Conservation (phyloP, 2,113 vertebrate species). For the Petroica traversi region DNA sequence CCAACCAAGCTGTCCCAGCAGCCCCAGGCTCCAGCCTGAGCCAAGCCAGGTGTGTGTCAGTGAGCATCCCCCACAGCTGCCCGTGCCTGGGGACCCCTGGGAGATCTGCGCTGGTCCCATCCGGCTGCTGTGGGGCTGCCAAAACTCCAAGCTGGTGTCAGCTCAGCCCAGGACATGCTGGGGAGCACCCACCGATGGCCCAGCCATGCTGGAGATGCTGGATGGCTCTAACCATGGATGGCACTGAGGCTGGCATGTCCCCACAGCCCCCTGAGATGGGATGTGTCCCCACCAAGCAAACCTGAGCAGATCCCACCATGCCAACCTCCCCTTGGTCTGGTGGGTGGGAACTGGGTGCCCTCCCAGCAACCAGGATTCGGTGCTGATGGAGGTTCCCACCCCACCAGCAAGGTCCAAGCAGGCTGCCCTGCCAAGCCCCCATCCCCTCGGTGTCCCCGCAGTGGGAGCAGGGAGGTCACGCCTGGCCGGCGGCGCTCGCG, state of each 20-base stretch:
- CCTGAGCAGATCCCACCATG: not conserved
- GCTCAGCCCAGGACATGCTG: not conserved
- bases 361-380: not conserved
- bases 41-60: not conserved
- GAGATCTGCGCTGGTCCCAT: rapidly evolving
- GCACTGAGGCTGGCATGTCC: not conserved
- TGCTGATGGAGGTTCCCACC: rapidly evolving
- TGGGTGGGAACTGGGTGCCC: too few species aligned
- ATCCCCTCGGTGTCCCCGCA: rapidly evolving
- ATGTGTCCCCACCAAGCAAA: not conserved
- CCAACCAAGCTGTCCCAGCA: not conserved
- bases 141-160: not conserved
- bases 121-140: rapidly evolving
- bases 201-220: not conserved
- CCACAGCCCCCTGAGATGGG: not conserved
- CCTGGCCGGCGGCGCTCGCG: not conserved
- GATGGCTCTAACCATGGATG: not conserved
- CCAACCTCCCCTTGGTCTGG: rapidly evolving
- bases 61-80: not conserved
- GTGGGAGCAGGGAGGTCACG: not conserved
- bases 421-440: rapidly evolving
- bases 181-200: not conserved
- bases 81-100: rapidly evolving
- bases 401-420: rapidly evolving
- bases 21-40: not conserved